Evolutionary conservation across 2,113 vertebrate species (phyloP).

Genomic region (Archocentrus centrarchus): DNA sequence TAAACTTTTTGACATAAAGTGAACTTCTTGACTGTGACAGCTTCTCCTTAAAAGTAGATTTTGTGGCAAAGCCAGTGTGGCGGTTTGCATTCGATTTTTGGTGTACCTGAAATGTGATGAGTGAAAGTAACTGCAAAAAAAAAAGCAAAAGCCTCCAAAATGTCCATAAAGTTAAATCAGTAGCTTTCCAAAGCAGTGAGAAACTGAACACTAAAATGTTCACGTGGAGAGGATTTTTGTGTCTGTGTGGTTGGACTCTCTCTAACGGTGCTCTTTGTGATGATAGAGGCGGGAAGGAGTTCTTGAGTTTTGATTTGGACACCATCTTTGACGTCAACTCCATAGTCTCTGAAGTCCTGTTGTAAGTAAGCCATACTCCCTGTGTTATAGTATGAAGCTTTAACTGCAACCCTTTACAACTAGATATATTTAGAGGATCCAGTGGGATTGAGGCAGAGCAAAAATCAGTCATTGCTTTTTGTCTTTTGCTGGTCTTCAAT

Average conservation of each 20-base stretch:
- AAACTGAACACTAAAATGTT: neutral
- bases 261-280: neutral
- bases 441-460: neutral
- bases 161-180: neutral
- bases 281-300: constrained; percentile 82
- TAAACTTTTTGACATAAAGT: too few species aligned
- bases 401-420: neutral
- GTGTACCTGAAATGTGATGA: too few species aligned
- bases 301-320: constrained; percentile 89
- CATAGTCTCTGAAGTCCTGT: constrained; percentile 90
- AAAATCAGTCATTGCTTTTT: neutral
- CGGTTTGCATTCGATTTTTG: too few species aligned
- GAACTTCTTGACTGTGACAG: neutral
- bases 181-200: neutral
- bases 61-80: neutral
- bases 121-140: neutral
- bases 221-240: neutral
- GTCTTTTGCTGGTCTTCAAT: neutral
- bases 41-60: neutral
- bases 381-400: neutral
- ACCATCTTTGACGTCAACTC: constrained; percentile 91
- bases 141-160: neutral
- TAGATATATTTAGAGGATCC: neutral
- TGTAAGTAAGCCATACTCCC: constrained; percentile 85
- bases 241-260: neutral